These are phyloP conservation scores for Zaprionus lachaisei DNA, from an alignment of 1,140 invertebrate genomes.

Conservation along the genomic window DNA sequence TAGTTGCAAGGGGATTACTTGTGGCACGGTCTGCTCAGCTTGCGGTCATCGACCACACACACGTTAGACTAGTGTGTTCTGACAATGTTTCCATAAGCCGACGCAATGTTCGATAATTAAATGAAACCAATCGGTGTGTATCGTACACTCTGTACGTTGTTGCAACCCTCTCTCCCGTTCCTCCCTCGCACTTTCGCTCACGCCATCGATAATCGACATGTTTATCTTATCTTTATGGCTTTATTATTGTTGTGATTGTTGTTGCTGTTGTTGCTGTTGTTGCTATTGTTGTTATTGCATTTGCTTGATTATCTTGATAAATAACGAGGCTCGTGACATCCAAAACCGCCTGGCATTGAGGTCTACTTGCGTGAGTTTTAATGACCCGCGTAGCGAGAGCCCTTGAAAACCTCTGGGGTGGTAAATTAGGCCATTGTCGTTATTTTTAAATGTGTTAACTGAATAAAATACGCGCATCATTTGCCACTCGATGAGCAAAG, in stretches of 20 bases:
- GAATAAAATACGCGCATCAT: slow-evolving; percentile 54
- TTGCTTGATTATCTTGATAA: slow-evolving; percentile 76
- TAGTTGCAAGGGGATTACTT: too few relatives aligned
- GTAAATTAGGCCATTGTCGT: slow-evolving; percentile 50
- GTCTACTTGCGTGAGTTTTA: slow-evolving; percentile 22
- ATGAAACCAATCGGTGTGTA: slow-evolving; percentile 61
- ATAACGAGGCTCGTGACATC: slow-evolving; percentile 75
- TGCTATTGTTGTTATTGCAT: slow-evolving; percentile 44
- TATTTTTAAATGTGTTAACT: slow-evolving; percentile 66
- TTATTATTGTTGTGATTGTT: slow-evolving; percentile 36
- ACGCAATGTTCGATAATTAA: slow-evolving; percentile 62
- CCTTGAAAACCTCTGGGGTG: slow-evolving; percentile 33
- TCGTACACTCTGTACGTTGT: slow-evolving; percentile 25
- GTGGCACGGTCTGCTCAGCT: too few relatives aligned
- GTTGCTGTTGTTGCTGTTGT: slow-evolving; percentile 43
- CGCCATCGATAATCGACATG: slow-evolving; percentile 67
- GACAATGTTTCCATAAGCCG: slow-evolving; percentile 57
- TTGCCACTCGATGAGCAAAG: slow-evolving; percentile 18
- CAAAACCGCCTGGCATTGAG: slow-evolving; percentile 13
- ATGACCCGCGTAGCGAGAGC: slow-evolving; percentile 28
- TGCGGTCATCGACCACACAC: slow-evolving; percentile 3
- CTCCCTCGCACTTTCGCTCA: slow-evolving; percentile 8
- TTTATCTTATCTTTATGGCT: slow-evolving; percentile 78
- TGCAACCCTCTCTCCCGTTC: slow-evolving; percentile 7
- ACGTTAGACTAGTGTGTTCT: slow-evolving; percentile 14